Evolutionary conservation across 2,113 vertebrate species (phyloP).

Genomic region (Vireo altiloquus): DNA sequence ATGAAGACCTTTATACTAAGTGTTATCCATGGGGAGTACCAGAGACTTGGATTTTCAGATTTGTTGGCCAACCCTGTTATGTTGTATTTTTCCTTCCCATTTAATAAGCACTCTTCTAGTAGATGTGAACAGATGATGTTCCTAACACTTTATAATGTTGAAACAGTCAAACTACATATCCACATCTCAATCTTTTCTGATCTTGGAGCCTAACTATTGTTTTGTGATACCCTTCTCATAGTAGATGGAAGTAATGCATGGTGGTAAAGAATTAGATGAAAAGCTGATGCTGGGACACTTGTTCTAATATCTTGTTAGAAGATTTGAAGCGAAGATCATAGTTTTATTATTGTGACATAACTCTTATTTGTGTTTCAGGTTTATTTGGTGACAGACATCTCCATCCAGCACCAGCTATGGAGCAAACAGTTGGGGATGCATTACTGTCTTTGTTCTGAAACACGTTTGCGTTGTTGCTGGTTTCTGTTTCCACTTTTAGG

Average conservation of each 20-base stretch:
- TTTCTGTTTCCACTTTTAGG: background rate
- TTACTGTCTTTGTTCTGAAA: background rate
- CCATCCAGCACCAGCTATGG: fast-evolving
- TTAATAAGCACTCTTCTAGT: background rate
- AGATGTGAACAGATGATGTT: background rate
- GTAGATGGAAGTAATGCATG: background rate
- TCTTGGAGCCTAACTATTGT: background rate
- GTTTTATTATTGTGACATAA: background rate
- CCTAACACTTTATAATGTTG: background rate
- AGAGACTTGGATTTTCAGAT: background rate
- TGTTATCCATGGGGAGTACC: background rate
- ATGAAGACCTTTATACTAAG: background rate
- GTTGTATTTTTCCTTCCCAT: background rate
- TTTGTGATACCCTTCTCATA: background rate
- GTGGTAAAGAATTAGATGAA: background rate
- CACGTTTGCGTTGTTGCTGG: background rate
- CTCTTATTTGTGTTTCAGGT: background rate
- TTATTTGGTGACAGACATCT: background rate
- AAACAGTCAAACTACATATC: background rate
- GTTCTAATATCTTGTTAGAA: background rate
- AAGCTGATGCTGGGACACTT: background rate
- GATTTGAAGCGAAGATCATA: background rate
- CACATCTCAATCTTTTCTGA: background rate
- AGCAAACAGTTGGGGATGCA: background rate
- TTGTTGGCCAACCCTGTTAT: background rate